These are phyloP conservation scores for Oryzias dopingdopingensis DNA, from an alignment of 2,797 vertebrate genomes.

Conservation along the genomic window DNA sequence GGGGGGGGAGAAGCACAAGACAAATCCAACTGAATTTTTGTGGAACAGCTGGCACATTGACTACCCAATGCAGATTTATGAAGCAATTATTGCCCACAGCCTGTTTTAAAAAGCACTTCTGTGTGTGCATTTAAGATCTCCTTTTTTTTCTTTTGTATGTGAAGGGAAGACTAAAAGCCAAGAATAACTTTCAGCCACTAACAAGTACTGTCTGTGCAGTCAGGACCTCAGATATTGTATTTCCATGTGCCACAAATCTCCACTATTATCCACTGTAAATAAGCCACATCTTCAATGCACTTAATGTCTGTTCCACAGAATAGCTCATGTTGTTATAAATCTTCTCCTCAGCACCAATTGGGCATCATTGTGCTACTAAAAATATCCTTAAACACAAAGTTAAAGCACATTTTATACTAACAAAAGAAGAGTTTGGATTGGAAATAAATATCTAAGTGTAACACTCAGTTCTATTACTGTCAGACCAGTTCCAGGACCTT, in stretches of 20 bases:
- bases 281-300: not conserved
- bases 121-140: too few relatives aligned
- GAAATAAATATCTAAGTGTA: too few relatives aligned
- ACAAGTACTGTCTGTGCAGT: not conserved
- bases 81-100: slow-evolving; percentile 41
- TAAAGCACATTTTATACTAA: too few relatives aligned
- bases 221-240: not conserved
- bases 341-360: not conserved
- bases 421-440: too few relatives aligned
- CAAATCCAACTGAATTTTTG: slow-evolving; percentile 34
- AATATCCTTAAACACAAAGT: too few relatives aligned
- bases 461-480: slow-evolving; percentile 6
- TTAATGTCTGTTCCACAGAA: not conserved
- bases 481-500: slow-evolving; percentile 31
- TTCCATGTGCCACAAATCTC: not conserved
- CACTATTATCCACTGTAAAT: not conserved
- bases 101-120: slow-evolving; percentile 17
- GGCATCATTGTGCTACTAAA: not conserved
- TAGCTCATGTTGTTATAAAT: not conserved
- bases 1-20: slow-evolving; percentile 37
- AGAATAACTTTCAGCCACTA: not conserved
- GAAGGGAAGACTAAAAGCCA: slow-evolving; percentile 1
- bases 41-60: slow-evolving; percentile 23
- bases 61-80: slow-evolving; percentile 45
- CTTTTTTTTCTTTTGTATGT: not conserved